These are phyloP conservation scores for Halocynthia roretzi DNA, from an alignment of 23 tunicate species.

Conservation along the genomic window DNA sequence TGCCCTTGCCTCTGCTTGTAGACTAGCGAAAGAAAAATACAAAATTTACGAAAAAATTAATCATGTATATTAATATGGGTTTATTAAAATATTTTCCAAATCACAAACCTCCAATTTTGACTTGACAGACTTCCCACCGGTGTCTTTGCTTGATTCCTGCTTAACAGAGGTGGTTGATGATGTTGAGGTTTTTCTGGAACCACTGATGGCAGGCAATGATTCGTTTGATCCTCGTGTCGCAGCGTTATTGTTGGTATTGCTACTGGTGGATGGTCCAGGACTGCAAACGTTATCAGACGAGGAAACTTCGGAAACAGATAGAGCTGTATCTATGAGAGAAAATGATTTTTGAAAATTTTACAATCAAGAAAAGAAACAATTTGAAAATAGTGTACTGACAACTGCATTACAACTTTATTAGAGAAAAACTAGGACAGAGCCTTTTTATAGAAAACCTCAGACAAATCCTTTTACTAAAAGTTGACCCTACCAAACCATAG, in stretches of 20 bases:
- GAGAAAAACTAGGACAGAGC: too few species aligned
- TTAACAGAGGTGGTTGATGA: constrained; percentile 14
- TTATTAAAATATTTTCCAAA: background rate
- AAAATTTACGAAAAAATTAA: too few species aligned
- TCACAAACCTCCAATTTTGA: constrained; percentile 8
- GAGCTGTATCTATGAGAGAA: background rate
- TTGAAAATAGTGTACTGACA: too few species aligned
- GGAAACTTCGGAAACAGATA: constrained; percentile 20
- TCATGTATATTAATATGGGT: background rate
- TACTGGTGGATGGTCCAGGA: constrained; percentile 10
- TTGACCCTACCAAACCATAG: too few species aligned
- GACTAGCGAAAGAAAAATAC: too few species aligned
- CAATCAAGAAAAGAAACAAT: too few species aligned
- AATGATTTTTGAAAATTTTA: too few species aligned
- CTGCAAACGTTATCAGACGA: constrained; percentile 9
- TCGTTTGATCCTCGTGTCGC: background rate
- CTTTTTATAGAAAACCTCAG: too few species aligned
- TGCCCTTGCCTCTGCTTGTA: constrained; percentile 3
- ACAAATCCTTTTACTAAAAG: too few species aligned
- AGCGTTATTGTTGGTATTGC: constrained; percentile 5
- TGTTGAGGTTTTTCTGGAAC: background rate
- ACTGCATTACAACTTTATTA: too few species aligned
- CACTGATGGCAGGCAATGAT: background rate
- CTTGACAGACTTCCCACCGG: constrained; percentile 9
- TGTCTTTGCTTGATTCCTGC: constrained; percentile 7